Base-by-base conservation (phyloP, 2,797 vertebrate species). In the Pantherophis alleghaniensis region DNA sequence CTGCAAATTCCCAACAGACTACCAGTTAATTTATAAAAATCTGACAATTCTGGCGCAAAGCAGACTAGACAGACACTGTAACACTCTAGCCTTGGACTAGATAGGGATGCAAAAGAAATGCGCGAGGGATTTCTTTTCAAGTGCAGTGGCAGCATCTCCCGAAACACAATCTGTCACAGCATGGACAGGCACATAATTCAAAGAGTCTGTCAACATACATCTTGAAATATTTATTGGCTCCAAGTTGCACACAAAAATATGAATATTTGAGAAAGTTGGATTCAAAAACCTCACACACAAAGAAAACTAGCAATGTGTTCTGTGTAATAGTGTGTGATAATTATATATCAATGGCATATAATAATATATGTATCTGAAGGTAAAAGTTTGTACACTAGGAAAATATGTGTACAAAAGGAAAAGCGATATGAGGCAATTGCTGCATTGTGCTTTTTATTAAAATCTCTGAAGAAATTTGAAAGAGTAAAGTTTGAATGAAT, bases 11-110 rank as follows among this genome's bases (percentile, higher is more conserved):
- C 91, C 60, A 90, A 69, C 11, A 69, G 93, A 20, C 42, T 90
- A 86, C 61, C 61, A 88, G 55, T 57, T 83, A 90, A 87, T 90
- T 92, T 90, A 57, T 47, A 66, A 87, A 92, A 92, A 87, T 66
- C 63, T 74, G 55, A 87, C 16, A 87, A 88, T 16, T 57, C 28
- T 92, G 51, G 79, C 13, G 51, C 74, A 79, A 91, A 91, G 86
- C 28, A 86, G 51, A 90, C 28, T 20, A 89, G 88, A 89, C 87
- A 60, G 32, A 86, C 20, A 59, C n/a, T 79, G 42, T n/a, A 91
- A 88, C 32, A 63, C 57, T 88, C 60, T 18, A 66, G 83, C 20
- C 37, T 83, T 83, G 66, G 74, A 47, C 37, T 83, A 83, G 74
- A 83, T n/a, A 90, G 12, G 61, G 61, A 61, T 61, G 59, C 37